phyloP scores from a whole-genome alignment of 2,888 invertebrate species.

The Gerosis bhagava region DNA sequence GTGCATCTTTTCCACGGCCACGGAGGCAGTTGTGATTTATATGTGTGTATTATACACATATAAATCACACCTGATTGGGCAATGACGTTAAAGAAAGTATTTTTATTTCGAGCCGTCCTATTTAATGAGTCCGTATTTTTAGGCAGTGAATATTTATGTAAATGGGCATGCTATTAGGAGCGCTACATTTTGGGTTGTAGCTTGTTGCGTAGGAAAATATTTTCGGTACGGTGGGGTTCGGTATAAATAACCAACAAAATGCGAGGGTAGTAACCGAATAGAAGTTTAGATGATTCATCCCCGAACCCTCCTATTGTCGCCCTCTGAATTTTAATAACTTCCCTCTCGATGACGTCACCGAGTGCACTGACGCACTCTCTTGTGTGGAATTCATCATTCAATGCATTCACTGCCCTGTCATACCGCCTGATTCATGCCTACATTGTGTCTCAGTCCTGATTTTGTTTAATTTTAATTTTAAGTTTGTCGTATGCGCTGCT shows the following conservation, averaged over 20 bases:
- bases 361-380: constrained; percentile 56
- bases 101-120: too few species aligned
- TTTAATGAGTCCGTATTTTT: constrained; percentile 5
- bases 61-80: too few species aligned
- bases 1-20: too few species aligned
- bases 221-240: constrained; percentile 41
- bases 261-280: constrained; percentile 65
- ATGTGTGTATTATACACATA: too few species aligned
- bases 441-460: constrained; percentile 38
- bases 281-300: constrained; percentile 77
- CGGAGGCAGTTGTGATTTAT: too few species aligned
- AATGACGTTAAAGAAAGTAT: constrained; percentile 1
- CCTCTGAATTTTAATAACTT: constrained; percentile 56
- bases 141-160: neutral
- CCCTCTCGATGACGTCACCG: constrained; percentile 71
- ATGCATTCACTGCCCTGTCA: constrained; percentile 44
- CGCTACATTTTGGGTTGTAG: constrained; percentile 20
- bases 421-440: constrained; percentile 61
- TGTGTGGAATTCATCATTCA: constrained; percentile 59
- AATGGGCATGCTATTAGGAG: constrained; percentile 10
- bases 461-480: too few species aligned
- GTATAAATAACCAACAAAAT: constrained; percentile 53
- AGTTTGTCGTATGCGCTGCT: too few species aligned
- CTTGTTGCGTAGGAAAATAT: constrained; percentile 21
- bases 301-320: constrained; percentile 65